These are phyloP conservation scores for Pandion haliaetus DNA, from an alignment of 2,113 vertebrate genomes.

Conservation along the genomic window DNA sequence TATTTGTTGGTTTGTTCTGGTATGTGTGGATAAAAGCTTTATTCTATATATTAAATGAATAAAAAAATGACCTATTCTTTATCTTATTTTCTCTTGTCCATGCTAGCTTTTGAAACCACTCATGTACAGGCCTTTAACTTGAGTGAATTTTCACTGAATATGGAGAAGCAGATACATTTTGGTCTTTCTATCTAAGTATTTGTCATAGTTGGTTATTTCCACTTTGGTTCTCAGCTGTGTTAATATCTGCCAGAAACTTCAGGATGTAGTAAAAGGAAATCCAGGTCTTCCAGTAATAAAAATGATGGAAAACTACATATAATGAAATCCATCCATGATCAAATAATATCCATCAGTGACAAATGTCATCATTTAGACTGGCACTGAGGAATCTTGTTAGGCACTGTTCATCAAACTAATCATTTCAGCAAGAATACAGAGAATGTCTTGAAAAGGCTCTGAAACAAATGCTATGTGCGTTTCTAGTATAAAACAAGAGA, in stretches of 20 bases:
- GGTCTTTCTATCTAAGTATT: background rate
- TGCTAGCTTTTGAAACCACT: background rate
- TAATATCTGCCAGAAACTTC: background rate
- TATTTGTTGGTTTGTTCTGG: background rate
- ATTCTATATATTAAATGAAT: background rate
- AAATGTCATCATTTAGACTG: background rate
- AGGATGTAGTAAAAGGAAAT: background rate
- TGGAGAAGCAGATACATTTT: background rate
- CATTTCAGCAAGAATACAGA: background rate
- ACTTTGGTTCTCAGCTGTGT: background rate
- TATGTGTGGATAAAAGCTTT: background rate
- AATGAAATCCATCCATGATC: background rate
- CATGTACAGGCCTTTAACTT: background rate
- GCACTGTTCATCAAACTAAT: background rate
- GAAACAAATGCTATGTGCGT: background rate
- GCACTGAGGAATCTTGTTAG: background rate
- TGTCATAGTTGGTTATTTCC: background rate
- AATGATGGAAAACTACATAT: constrained; percentile 14
- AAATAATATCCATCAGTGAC: constrained; percentile 32
- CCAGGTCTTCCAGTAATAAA: background rate
- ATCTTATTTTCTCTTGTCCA: background rate
- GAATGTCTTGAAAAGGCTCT: background rate
- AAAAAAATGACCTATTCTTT: background rate
- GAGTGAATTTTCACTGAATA: background rate
- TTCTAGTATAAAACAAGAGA: background rate